Conservation (phyloP, 2,888 invertebrate genomes). For the Ceriagrion tenellum region DNA sequence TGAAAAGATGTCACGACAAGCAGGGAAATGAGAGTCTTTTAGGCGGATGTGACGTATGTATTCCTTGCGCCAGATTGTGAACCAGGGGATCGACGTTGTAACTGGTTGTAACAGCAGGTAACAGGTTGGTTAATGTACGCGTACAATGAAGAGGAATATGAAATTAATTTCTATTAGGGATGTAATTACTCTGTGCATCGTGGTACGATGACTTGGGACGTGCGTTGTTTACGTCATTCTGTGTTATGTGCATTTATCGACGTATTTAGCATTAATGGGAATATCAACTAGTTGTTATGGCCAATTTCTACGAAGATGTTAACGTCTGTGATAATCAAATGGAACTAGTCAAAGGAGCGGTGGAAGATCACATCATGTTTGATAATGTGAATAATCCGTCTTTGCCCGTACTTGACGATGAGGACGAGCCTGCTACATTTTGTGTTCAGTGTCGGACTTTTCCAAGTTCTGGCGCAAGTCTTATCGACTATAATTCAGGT, state of each 20-base stretch:
- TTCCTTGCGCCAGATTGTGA: neutral
- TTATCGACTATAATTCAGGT: conserved; percentile 47
- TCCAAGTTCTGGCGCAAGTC: conserved; percentile 40
- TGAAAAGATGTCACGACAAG: neutral
- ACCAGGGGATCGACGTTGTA: conserved; percentile 34
- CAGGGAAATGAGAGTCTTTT: neutral
- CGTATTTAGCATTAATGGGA: neutral
- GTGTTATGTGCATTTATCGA: neutral
- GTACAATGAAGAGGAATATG: neutral
- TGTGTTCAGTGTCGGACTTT: conserved; percentile 68
- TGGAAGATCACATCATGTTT: conserved; percentile 59
- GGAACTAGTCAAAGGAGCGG: conserved; percentile 63
- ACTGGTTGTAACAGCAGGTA: no score
- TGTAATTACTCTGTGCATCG: neutral
- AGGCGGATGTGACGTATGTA: conserved; percentile 60
- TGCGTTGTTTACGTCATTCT: neutral
- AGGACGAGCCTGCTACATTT: conserved; percentile 68
- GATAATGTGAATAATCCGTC: conserved; percentile 52
- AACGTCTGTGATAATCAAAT: conserved; percentile 46
- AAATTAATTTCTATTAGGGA: neutral
- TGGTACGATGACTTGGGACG: neutral
- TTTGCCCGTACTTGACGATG: conserved; percentile 59
- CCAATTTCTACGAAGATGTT: conserved; percentile 56
- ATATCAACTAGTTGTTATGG: conserved; percentile 23
- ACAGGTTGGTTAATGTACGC: conserved; percentile 45